Percentiles rank a stretch among this genome's conserved stretches.
Evolutionary conservation across 2,113 vertebrate genomes (phyloP).

Genomic region (Marmota flaviventris): DNA sequence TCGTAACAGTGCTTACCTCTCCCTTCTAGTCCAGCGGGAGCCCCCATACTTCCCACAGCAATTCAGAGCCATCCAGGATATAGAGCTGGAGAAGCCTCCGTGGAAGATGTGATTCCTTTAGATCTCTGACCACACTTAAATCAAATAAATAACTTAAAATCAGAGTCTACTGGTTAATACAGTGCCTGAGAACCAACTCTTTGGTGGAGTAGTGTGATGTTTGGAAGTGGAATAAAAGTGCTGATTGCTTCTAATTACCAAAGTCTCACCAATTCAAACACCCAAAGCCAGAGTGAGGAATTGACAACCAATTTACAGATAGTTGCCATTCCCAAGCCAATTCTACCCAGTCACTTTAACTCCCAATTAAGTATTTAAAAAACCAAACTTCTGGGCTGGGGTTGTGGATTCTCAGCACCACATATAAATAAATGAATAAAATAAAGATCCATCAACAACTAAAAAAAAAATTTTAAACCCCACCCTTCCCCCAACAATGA

Average conservation of each 20-base stretch:
- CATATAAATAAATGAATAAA: too few species aligned
- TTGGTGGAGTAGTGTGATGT: neutral
- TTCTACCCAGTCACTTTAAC: neutral
- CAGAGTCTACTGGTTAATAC: neutral
- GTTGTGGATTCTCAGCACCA: too few species aligned
- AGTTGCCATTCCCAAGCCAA: neutral
- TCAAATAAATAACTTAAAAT: neutral
- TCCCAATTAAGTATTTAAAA: neutral
- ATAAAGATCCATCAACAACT: too few species aligned
- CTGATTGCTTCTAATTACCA: slow-evolving; percentile 34
- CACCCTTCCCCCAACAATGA: neutral
- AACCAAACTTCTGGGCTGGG: neutral
- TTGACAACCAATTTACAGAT: neutral
- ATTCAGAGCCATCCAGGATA: neutral
- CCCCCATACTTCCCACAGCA: neutral
- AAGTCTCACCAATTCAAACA: slow-evolving; percentile 21
- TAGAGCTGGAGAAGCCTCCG: neutral
- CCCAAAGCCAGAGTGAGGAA: neutral
- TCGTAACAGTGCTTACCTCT: neutral
- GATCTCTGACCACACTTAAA: slow-evolving; percentile 35
- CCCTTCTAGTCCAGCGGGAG: neutral
- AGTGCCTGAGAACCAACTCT: neutral
- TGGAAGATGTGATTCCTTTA: neutral
- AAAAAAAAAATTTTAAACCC: too few species aligned
- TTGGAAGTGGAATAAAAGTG: neutral